These are phyloP conservation scores for Megalurothrips usitatus DNA, from an alignment of 2,888 invertebrate genomes.

Conservation along the genomic window DNA sequence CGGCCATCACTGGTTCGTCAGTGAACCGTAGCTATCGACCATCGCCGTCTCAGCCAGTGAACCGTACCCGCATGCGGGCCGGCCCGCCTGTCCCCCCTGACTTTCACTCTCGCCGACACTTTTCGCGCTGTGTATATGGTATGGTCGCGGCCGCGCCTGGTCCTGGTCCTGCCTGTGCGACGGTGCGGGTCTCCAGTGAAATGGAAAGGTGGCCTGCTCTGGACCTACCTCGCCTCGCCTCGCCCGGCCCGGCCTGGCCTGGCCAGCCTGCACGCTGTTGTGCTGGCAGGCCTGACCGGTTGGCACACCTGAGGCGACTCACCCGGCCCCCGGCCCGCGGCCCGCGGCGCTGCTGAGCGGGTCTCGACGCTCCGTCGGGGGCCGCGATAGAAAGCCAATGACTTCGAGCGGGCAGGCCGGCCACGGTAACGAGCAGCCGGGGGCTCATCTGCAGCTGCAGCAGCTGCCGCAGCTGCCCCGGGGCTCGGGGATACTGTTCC, in stretches of 20 bases:
- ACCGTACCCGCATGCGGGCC: too few species aligned
- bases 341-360: too few species aligned
- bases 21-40: too few species aligned
- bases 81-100: background rate
- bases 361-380: too few species aligned
- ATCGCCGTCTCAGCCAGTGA: too few species aligned
- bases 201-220: conserved; percentile 15
- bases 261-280: background rate
- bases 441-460: too few species aligned
- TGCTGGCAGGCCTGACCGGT: background rate
- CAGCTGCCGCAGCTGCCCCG: too few species aligned
- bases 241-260: background rate
- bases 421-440: background rate
- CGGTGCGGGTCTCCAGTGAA: conserved; percentile 14
- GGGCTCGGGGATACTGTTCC: too few species aligned
- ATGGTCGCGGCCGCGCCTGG: background rate
- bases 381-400: background rate
- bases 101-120: conserved; percentile 14
- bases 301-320: background rate
- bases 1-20: too few species aligned
- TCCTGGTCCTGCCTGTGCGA: background rate
- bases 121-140: conserved; percentile 18
- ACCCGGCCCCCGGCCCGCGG: background rate
- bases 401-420: background rate
- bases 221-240: background rate